A percentile compares a stretch with the other conserved stretches of the same genome.
Conservation (phyloP, 2,113 vertebrate species). For the Cryptotis parvus region DNA sequence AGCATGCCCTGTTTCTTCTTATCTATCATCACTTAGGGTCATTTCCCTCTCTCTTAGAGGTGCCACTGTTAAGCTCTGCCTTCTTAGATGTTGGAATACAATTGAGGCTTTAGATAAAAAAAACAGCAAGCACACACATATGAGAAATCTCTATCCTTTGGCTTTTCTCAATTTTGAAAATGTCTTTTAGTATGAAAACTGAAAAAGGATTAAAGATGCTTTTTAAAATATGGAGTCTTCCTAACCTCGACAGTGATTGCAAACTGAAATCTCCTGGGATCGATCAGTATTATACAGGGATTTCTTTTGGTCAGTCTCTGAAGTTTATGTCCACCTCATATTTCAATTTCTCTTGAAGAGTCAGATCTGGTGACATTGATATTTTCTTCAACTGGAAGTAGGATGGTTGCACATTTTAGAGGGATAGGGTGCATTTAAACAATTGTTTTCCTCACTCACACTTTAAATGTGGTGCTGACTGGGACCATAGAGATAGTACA, state of each 20-base stretch:
- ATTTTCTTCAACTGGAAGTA: slow-evolving; percentile 29
- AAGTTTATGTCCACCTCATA: slow-evolving; percentile 41
- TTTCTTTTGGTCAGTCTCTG: slow-evolving; percentile 26
- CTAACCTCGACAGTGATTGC: not conserved
- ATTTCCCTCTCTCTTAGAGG: slow-evolving; percentile 16
- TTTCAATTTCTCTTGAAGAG: slow-evolving; percentile 49
- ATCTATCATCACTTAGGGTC: slow-evolving; percentile 40
- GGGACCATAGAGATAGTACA: not conserved
- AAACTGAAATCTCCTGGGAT: not conserved
- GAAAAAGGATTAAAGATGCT: not conserved
- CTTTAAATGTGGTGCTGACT: not conserved
- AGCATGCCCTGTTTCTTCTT: slow-evolving; percentile 21
- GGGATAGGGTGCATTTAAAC: not conserved
- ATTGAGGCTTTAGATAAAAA: not conserved
- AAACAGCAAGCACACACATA: not conserved
- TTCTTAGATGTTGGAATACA: slow-evolving; percentile 18
- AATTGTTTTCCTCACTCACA: not conserved
- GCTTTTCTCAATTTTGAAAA: slow-evolving; percentile 31
- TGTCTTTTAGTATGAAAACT: not conserved
- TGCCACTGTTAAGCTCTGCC: not conserved
- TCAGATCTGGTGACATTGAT: not conserved
- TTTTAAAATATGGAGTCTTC: not conserved
- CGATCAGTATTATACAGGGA: not conserved
- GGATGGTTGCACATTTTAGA: not conserved
- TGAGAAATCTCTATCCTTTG: not conserved